Percentiles rank a stretch among this genome's conserved stretches.
These are phyloP conservation scores for Miichthys miiuy DNA, from an alignment of 2,797 vertebrate genomes.

Conservation along the genomic window DNA sequence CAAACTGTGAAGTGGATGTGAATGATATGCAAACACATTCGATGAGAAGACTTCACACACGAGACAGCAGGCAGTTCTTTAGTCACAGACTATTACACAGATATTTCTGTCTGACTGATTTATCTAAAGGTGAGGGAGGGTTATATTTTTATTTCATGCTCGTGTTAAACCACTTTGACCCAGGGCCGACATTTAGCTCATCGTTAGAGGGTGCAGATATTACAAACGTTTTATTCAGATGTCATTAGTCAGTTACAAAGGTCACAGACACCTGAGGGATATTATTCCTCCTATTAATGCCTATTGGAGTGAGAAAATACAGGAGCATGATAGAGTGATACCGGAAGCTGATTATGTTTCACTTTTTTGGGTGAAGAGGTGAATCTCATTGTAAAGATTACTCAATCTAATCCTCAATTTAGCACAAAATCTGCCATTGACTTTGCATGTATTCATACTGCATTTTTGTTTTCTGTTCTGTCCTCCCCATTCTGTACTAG, in stretches of 20 bases:
- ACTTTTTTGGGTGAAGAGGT: conserved; percentile 13
- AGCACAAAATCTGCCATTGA: neutral
- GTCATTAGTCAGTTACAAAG: conserved; percentile 21
- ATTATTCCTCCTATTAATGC: conserved; percentile 10
- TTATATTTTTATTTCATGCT: neutral
- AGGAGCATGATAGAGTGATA: neutral
- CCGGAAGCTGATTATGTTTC: neutral
- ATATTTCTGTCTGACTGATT: neutral
- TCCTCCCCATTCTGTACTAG: neutral
- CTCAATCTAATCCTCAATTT: neutral
- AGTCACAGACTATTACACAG: conserved; percentile 9
- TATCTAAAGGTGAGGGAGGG: neutral
- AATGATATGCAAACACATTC: conserved; percentile 46
- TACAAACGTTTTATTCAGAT: conserved; percentile 12
- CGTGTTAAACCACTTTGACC: conserved; percentile 7
- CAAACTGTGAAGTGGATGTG: conserved; percentile 26
- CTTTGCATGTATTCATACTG: neutral
- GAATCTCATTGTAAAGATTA: neutral
- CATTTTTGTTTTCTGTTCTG: neutral
- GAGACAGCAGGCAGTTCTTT: conserved; percentile 21
- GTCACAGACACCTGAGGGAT: conserved; percentile 24
- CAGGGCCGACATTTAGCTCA: conserved; percentile 22
- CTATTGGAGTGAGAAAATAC: neutral
- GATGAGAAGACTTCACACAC: conserved; percentile 53
- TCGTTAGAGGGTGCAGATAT: neutral